Conservation (phyloP, 2,113 vertebrate species). For the Ramphastos sulfuratus region DNA sequence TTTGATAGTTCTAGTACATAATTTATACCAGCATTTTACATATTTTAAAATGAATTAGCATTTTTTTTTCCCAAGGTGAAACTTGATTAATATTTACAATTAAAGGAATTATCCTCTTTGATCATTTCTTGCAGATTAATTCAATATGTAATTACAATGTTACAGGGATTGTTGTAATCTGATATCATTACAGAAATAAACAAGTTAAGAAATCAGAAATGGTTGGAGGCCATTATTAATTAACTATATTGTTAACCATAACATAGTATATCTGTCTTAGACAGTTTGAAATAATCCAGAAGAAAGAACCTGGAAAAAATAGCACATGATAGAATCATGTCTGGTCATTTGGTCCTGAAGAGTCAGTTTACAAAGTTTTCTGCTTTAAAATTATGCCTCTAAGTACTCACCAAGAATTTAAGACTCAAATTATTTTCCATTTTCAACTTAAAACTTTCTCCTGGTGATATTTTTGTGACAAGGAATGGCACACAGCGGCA, state of each 20-base stretch:
- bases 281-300: background rate
- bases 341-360: background rate
- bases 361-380: background rate
- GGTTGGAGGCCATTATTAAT: background rate
- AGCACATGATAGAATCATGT: background rate
- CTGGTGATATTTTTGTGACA: background rate
- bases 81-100: background rate
- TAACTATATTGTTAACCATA: background rate
- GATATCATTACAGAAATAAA: background rate
- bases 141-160: background rate
- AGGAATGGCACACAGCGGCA: background rate
- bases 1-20: background rate
- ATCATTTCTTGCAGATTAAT: background rate
- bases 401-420: background rate
- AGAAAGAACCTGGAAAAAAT: background rate
- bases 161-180: background rate
- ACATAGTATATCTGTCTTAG: background rate
- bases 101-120: background rate
- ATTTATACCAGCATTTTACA: background rate
- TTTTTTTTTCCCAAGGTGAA: background rate
- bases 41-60: background rate
- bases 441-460: background rate
- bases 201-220: background rate
- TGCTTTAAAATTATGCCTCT: background rate
- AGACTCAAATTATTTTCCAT: background rate